Evolutionary conservation across 2,888 invertebrate genomes (phyloP), one percentile per base, ranked within the genome.

Genomic region (Dynastes hyllus): DNA sequence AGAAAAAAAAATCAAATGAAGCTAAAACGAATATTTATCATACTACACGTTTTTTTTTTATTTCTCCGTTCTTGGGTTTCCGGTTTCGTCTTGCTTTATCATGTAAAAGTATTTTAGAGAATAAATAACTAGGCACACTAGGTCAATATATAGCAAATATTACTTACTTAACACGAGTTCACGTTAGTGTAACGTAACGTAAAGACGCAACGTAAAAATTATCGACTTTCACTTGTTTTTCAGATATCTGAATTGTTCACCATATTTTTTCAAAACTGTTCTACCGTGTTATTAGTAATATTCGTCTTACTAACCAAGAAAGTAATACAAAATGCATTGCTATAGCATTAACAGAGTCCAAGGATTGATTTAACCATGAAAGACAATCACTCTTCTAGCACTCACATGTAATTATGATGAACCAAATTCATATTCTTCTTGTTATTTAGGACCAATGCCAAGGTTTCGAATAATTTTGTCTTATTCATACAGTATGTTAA

Each of bases 61-160:
- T 45, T 45, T 70, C 53, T 67, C 55, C n/a, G 22, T 71, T 73
- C 40, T 63, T 71, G 55, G 53, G 63, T 61, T 63, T 63, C 29
- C 22, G 32, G 55, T 75, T 37, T 78, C 63, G 45, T 53, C 55
- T 73, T 73, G 37, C 77, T 53, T 69, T 77, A 58, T 71, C 22
- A 78, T 78, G 78, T 78, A 78, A 78, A 78, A 80, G 77, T 78
- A 80, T 75, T 61, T 58, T 75, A 71, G 61, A 75, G 73, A 78
- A 77, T 80, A 82, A 82, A 81, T 76, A 82, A 81, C 83, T 83
- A 83, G 83, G 83, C 83, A 82, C 83, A 82, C 82, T 83, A 82
- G 82, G 82, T 83, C 79, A 83, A 81, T 67, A 65, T 73, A 76
- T 80, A 80, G 80, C 80, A 80, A 78, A 80, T 76, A 76, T 80